Evolutionary conservation across 2,113 vertebrate species (phyloP), one percentile per base, ranked within the genome.

Genomic region (Myotis yumanensis): DNA sequence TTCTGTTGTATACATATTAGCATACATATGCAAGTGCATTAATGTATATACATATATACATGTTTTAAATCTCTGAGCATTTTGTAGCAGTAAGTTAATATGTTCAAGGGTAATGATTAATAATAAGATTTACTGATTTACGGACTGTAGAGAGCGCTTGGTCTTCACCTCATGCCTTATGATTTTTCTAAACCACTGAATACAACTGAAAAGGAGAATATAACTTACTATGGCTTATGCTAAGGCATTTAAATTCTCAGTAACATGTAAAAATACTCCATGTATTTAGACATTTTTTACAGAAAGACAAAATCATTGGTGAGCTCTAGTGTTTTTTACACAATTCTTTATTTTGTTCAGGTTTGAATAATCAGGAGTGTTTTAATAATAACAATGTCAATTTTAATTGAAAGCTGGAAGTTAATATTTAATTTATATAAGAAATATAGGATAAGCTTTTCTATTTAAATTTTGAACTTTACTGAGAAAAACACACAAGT

Each of bases 41-140:
- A 30, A 62, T 30, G 16, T 62, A 40, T 77, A 52, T 62, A 62
- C 16, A 59, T 18, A 15, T 62, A 81, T 62, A 59, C 35, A 40
- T 89, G 35, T 77, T 94, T 87, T 79, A 84, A 93, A 94, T 66
- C 90, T 72, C 28, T 71, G 48, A 75, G 30, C 32, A 87, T 87
- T 92, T 95, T 48, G 82, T 72, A 81, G 40, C 8, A 92, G 51
- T 88, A 85, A 48, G 90, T 93, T 91, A 95, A 91, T 28, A 89
- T 86, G n/a, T 48, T 79, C 68, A 84, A 68, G 77, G 11, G 3
- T 72, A 91, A 87, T 93, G 91, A 93, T 86, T 84, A 85, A 95
- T 89, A 93, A 81, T 90, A 76, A 69, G 54, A 93, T 92, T 62
- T 95, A 86, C 30, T 57, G 23, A 54, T 84, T 71, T 95, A 43